These are phyloP conservation scores for Pangasius sanitwongsei DNA, from an alignment of 2,797 vertebrate species.

Conservation along the genomic window DNA sequence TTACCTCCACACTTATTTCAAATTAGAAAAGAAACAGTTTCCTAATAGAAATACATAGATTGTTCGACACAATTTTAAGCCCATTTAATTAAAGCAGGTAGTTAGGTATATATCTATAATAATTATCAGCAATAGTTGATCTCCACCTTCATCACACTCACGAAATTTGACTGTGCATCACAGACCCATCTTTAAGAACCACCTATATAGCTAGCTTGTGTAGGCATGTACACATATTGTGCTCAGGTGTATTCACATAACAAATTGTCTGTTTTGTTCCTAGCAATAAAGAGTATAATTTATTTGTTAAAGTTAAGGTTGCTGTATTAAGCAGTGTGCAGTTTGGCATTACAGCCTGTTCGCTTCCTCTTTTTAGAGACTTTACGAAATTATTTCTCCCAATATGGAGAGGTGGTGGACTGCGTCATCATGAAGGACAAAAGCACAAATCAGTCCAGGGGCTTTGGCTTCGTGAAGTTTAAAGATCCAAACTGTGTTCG, in stretches of 20 bases:
- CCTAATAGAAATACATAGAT: neutral
- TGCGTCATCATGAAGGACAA: conserved; percentile 99
- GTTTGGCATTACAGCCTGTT: conserved; percentile 48
- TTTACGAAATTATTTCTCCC: conserved; percentile 97
- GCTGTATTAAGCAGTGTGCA: neutral
- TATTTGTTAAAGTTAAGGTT: neutral
- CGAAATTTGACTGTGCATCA: neutral
- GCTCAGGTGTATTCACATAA: neutral
- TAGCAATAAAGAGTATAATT: neutral
- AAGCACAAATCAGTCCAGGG: conserved; percentile 98
- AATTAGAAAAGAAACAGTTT: neutral
- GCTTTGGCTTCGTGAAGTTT: conserved; percentile 99
- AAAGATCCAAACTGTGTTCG: conserved; percentile 99
- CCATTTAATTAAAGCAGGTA: neutral
- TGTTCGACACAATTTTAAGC: neutral
- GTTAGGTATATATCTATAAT: neutral
- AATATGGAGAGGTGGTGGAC: conserved; percentile 98
- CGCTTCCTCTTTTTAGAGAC: conserved; percentile 83
- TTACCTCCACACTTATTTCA: neutral
- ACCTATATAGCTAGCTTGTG: neutral
- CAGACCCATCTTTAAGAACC: neutral
- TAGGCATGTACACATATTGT: neutral
- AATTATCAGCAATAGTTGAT: neutral
- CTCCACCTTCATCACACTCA: neutral
- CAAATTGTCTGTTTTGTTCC: neutral